Base-by-base conservation (phyloP, 2,888 invertebrate genomes). In the Caenorhabditis auriculariae region DNA sequence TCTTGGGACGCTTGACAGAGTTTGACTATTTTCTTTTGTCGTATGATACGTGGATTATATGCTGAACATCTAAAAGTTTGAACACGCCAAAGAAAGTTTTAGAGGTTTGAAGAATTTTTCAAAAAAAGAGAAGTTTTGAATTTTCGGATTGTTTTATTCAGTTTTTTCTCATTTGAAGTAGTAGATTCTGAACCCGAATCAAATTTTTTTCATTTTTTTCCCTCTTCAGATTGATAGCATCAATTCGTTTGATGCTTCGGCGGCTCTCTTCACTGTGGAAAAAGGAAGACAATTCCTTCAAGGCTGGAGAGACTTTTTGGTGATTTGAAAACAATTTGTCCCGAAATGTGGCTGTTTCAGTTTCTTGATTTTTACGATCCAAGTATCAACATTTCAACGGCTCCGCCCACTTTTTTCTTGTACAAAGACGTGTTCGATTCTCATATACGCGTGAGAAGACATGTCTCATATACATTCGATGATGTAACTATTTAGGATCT, bases 291-390 rank as follows among this genome's bases (percentile, higher is more conserved):
- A 56, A 17, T 68, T 62, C 52, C 54, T 61, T 1, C 29, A 49
- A 17, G 51, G 39, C 19, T 69, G 72, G 69, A 60, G 55, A 21
- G 72, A 72, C 41, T 72, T 57, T 43, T 48, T 72, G 62, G 70
- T 70, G 37, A 23, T 15, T 15, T 37, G 12, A 24, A 27, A 23
- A 12, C 41, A 19, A 29, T 51, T 43, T 49, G 12, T 37, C 4
- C 39, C 38, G 17, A 23, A 37, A 15, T 19, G 21, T 43, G n/a
- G n/a, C n/a, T 29, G 12, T 64, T 72, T 52, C 57, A 73, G 69
- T 78, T 73, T 43, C 60, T 73, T 12, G 68, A 75, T 7, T 78
- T 78, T 50, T 72, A 66, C 54, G 76, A 75, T 53, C 76, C 78
- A 17, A 66, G 68, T 45, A 59, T 77, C 28, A 61, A 62, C 29